Base-by-base conservation (phyloP, 2,888 invertebrate genomes). In the Lacanobia oleracea region DNA sequence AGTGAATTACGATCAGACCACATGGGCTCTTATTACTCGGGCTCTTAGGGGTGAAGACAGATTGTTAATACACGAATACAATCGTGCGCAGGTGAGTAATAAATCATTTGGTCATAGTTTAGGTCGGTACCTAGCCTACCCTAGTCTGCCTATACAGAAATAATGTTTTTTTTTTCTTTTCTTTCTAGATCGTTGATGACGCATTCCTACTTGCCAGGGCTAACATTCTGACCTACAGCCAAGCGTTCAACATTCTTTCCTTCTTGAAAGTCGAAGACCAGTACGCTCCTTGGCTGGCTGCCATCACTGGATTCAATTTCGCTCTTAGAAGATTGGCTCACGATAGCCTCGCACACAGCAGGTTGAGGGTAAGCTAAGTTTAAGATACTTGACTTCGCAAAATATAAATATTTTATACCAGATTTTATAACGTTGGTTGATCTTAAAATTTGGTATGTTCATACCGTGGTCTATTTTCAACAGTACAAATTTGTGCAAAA, bases 201-300 rank as follows among this genome's bases (percentile, higher is more conserved):
- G 92, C 97, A 6, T 94, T 97, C 75, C 94, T 95, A 65, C 90
- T 97, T 10, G 97, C 97, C 0, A 94, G 97, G 88, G 96, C 96
- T 18, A 94, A 93, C 6, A 86, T 94, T 2, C 75, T 97, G 33
- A 77, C 93, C 6, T 97, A 97, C 86, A 89, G 91, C 2, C 89
- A 92, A 40, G 96, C 97, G 0, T 92, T 98, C 14, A 96, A 97
- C 71, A 95, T 97, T 8, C 97, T 94, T 84, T 94, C 95, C 0
- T 95, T 93, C 91, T 86, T 98, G 75, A 93, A 94, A 68, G 93
- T 95, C 5, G 97, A 98, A 91, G 96, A 95, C 7, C 96, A 97
- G 67, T 97, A 97, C 79, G 95, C 97, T 27, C 97, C 98, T 0
- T 98, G 98, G 97, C 94, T 95, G 54, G 94, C 97, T 0, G 97